phyloP scores from a whole-genome alignment of 2,888 invertebrate species.

The Eupithecia vulgata region DNA sequence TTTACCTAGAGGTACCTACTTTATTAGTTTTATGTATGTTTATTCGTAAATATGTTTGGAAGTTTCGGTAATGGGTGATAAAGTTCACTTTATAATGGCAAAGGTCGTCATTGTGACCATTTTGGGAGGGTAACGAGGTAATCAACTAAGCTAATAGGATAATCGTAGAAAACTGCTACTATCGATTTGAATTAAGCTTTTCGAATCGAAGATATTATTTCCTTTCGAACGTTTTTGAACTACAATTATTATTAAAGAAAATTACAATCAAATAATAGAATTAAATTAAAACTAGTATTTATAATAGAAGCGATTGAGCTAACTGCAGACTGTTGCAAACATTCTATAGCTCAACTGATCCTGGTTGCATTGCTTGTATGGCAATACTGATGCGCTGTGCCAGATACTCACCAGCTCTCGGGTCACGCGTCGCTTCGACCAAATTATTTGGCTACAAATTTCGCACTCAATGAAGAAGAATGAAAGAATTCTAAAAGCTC shows the following conservation, averaged over 20 bases:
- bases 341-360: no score
- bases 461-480: background rate
- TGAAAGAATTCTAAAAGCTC: background rate
- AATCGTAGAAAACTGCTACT: background rate
- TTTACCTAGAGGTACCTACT: constrained; percentile 25
- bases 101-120: background rate
- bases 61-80: constrained; percentile 16
- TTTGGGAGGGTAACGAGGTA: background rate
- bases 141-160: background rate
- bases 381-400: no score
- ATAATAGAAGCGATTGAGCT: no score
- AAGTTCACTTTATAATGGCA: constrained; percentile 17
- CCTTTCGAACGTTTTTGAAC: background rate
- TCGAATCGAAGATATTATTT: background rate
- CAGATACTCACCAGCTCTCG: no score
- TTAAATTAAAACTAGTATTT: no score
- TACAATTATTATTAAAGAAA: background rate
- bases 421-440: no score
- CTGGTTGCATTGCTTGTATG: no score
- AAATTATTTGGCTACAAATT: background rate
- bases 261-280: no score
- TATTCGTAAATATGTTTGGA: constrained; percentile 35
- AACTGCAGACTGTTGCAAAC: no score
- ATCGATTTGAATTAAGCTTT: background rate
- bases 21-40: constrained; percentile 39